Base-by-base conservation (phyloP, 2,888 invertebrate genomes). In the Drosophila borealis region DNA sequence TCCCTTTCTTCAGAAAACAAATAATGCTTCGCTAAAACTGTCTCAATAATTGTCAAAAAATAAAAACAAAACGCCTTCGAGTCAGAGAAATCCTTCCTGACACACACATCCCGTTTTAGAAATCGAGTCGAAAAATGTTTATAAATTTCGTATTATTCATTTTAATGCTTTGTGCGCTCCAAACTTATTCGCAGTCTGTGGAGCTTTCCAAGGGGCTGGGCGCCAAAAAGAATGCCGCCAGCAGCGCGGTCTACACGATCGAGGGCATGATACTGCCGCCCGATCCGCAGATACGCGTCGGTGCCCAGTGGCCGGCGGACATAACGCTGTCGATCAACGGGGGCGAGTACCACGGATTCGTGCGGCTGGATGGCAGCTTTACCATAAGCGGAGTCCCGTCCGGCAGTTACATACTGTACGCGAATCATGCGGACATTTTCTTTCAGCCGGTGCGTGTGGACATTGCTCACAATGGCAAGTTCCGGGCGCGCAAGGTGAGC, bases 391-490 rank as follows among this genome's bases (percentile, higher is more conserved):
- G 97, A 85, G 93, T 99, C 0, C 96, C 97, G 0, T 95, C 96
- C 0, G 98, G 98, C 2, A 98, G 98, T 0, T 98, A 98, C 91
- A 95, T 99, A 8, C 94, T 99, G 0, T 98, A 99, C 93, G 95
- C 98, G 2, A 93, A 97, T 17, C 96, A 98, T 92, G 96, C 98
- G 0, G 96, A 98, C 90, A 97, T 95, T 88, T 94, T 96, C 73
- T 99, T 98, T 91, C 98, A 99, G 91, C 96, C 98, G 66, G 75
- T 92, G 1, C 94, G 99, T 70, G 97, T 99, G 3, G 99, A 99
- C 93, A 98, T 99, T 62, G 98, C 97, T 91, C 96, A 96, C 0
- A 98, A 98, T 92, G 99, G 99, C 25, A 99, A 98, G 93, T 96
- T 96, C 86, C 94, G 99, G 78, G 98, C 98, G 0, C 94, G 99